Conservation (phyloP, 2,113 vertebrate species). For the Micronycteris hirsuta region DNA sequence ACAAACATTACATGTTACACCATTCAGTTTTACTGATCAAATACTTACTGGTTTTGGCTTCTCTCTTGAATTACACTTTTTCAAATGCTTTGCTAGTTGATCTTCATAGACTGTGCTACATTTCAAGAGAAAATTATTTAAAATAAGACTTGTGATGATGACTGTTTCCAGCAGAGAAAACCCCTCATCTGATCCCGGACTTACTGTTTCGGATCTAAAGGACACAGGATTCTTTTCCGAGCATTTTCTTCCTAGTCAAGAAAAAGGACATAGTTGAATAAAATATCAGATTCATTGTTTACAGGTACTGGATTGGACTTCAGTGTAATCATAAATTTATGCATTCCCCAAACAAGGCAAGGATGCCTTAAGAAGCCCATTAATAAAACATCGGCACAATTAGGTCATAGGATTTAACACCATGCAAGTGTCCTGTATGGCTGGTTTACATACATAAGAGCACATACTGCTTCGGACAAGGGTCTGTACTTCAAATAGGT, state of each 20-base stretch:
- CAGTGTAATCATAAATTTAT: background rate
- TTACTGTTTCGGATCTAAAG: conserved; percentile 97
- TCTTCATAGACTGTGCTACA: conserved; percentile 93
- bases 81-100: conserved; percentile 92
- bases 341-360: background rate
- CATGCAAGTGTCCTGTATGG: background rate
- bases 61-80: conserved; percentile 95
- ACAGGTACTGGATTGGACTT: background rate
- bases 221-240: conserved; percentile 90
- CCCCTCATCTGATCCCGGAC: conserved; percentile 52
- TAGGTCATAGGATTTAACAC: background rate
- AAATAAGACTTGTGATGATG: conserved; percentile 17
- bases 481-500: background rate
- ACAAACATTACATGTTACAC: background rate
- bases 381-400: background rate
- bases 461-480: background rate
- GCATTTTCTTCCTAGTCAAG: conserved; percentile 79
- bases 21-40: background rate
- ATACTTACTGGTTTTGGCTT: conserved; percentile 91
- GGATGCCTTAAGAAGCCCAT: background rate
- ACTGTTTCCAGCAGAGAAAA: background rate
- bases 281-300: background rate
- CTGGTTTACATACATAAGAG: background rate
- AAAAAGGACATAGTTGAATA: conserved; percentile 25
- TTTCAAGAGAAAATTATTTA: conserved; percentile 58